Evolutionary conservation across 2,888 invertebrate genomes (phyloP), one percentile per base, ranked within the genome.

Genomic region (Eudasyphora cyanicolor): DNA sequence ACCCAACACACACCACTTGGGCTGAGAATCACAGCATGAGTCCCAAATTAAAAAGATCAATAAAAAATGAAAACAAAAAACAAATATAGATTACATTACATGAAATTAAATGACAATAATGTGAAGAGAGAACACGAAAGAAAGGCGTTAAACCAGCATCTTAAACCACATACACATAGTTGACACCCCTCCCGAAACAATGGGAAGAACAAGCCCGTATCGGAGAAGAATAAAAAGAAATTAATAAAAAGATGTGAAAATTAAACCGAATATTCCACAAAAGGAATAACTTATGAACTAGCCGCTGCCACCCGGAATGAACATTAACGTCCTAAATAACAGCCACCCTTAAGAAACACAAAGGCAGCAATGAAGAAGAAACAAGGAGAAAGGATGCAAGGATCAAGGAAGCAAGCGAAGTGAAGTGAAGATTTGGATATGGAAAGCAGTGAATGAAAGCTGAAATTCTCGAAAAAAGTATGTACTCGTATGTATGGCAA

Each of bases 381-480:
- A 51, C 21, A 38, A 38, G 14, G 10, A 38, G 45, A 45, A 45
- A 32, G 32, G 32, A 4, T 4, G 32, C 32, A 4, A 32, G 2
- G n/a, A 14, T n/a, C n/a, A n/a, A n/a, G n/a, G n/a, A n/a, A n/a
- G n/a, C 14, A 45, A 45, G 45, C 54, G 19, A 19, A 54, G n/a
- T 19, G n/a, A 2, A 19, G n/a, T n/a, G n/a, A n/a, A n/a, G n/a
- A n/a, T n/a, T n/a, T n/a, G n/a, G n/a, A n/a, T n/a, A 49, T 49
- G 8, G 6, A 17, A 51, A 21, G 54, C 5, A 21, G 8, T 17
- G 21, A 51, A 54, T 45, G 54, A 21, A 54, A 24, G 54, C 21
- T 5, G 21, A 86, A 87, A 86, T 88, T 89, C 85, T 87, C 84
- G 12, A n/a, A n/a, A n/a, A n/a, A n/a, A n/a, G n/a, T n/a, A n/a